A percentile compares a stretch with the other conserved stretches of the same genome.
phyloP scores from a whole-genome alignment of 2,113 vertebrate genomes.

The Solea senegalensis region DNA sequence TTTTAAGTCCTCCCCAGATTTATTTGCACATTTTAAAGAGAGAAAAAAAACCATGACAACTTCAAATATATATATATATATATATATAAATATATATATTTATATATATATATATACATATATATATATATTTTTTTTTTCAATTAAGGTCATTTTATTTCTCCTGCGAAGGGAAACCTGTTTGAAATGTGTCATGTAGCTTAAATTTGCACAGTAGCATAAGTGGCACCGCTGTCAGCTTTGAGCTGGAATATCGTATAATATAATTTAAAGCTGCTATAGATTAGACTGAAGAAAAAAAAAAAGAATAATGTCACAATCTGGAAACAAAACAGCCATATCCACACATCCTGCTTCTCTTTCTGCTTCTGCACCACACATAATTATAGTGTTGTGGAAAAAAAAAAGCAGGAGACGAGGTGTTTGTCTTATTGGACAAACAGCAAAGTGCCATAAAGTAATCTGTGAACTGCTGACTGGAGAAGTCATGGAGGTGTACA shows the following conservation, averaged over 20 bases:
- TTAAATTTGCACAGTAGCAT: conserved; percentile 63
- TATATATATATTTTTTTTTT: conserved; percentile 22
- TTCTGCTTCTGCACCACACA: too few relatives aligned
- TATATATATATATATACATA: not conserved
- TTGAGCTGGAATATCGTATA: conserved; percentile 20
- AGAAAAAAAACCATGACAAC: not conserved
- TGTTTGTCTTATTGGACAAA: not conserved
- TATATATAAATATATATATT: not conserved
- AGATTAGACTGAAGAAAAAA: conserved; percentile 12
- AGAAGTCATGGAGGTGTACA: not conserved
- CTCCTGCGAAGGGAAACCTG: conserved; percentile 17
- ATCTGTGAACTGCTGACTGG: conserved; percentile 11
- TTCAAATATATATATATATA: not conserved
- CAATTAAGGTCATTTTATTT: conserved; percentile 33
- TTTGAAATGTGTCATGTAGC: conserved; percentile 39
- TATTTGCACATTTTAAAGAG: conserved; percentile 69
- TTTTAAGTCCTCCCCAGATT: conserved; percentile 59
- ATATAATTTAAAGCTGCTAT: conserved; percentile 35
- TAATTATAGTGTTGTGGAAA: not conserved
- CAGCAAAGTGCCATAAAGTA: conserved; percentile 50
- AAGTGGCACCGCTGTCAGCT: conserved; percentile 25
- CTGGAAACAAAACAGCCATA: conserved; percentile 39
- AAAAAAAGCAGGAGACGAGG: conserved; percentile 1
- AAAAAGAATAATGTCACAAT: conserved; percentile 20
- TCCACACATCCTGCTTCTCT: not conserved